Evolutionary conservation across 2,113 vertebrate species (phyloP).

Genomic region (cat (Felis catus)): DNA sequence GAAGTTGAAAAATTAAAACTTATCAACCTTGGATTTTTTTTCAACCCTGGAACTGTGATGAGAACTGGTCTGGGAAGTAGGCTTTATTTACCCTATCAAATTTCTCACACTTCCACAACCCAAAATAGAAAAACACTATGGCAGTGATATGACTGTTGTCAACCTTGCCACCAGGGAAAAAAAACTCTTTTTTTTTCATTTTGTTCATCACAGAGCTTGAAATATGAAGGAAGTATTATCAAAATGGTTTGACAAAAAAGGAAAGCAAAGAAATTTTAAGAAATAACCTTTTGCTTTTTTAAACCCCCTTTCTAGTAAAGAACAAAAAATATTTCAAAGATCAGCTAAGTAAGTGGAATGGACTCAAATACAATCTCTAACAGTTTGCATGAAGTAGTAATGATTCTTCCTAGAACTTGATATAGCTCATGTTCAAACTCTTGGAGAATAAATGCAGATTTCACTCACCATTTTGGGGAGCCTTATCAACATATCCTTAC

Average conservation of each 20-base stretch:
- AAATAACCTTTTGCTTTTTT: constrained; percentile 5
- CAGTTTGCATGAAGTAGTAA: neutral
- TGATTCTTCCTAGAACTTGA: constrained; percentile 17
- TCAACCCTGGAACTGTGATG: constrained; percentile 22
- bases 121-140: neutral
- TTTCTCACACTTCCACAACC: neutral
- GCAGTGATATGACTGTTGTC: neutral
- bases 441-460: constrained; percentile 57
- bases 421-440: constrained; percentile 61
- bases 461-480: constrained; percentile 90
- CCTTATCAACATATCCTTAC: constrained; percentile 93
- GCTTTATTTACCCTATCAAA: constrained; percentile 34
- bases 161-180: neutral
- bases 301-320: constrained; percentile 19
- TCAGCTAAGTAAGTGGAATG: neutral
- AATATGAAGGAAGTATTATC: constrained; percentile 29
- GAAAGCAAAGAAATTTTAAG: constrained; percentile 46
- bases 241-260: constrained; percentile 44
- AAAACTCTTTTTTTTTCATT: neutral
- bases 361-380: constrained; percentile 48
- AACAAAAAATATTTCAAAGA: constrained; percentile 54
- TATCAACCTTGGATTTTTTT: neutral
- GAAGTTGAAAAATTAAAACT: neutral
- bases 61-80: neutral
- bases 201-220: neutral